Percentiles rank a stretch among this genome's conserved stretches.
Conservation (phyloP, 2,888 invertebrate species). For the Stenolophus ochropezus region DNA sequence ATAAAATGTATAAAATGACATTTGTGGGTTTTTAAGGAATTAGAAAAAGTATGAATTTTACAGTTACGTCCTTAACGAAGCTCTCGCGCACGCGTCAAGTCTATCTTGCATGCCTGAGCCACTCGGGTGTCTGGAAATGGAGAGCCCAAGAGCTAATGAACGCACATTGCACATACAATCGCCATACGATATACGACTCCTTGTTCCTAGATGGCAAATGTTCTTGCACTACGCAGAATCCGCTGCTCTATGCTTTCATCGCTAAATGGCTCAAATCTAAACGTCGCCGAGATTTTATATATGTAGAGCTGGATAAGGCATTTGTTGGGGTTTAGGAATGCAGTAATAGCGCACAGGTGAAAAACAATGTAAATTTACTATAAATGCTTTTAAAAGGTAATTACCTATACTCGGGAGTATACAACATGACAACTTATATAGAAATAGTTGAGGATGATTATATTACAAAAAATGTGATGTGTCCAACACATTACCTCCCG, state of each 20-base stretch:
- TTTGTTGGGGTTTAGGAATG: neutral
- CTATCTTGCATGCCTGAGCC: neutral
- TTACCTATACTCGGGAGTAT: neutral
- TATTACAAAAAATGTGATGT: too few species aligned
- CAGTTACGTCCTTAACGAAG: conserved; percentile 14
- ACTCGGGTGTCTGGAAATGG: conserved; percentile 31
- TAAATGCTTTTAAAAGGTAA: neutral
- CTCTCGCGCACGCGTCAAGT: conserved; percentile 9
- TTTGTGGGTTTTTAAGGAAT: neutral
- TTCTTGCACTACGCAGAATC: conserved; percentile 13
- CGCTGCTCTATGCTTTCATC: conserved; percentile 6
- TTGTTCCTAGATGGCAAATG: conserved; percentile 25
- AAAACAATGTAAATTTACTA: neutral
- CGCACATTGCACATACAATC: conserved; percentile 34
- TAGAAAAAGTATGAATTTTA: conserved; percentile 2
- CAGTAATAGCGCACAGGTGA: neutral
- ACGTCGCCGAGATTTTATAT: neutral
- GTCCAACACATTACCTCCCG: too few species aligned
- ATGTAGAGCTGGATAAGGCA: neutral
- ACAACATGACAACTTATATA: too few species aligned
- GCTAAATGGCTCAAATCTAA: conserved; percentile 8
- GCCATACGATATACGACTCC: conserved; percentile 32
- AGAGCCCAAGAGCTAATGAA: conserved; percentile 28
- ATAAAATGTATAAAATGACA: neutral
- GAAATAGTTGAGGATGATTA: too few species aligned